Conservation (phyloP, 1,140 invertebrate genomes). For the Meloidogyne hapla region DNA sequence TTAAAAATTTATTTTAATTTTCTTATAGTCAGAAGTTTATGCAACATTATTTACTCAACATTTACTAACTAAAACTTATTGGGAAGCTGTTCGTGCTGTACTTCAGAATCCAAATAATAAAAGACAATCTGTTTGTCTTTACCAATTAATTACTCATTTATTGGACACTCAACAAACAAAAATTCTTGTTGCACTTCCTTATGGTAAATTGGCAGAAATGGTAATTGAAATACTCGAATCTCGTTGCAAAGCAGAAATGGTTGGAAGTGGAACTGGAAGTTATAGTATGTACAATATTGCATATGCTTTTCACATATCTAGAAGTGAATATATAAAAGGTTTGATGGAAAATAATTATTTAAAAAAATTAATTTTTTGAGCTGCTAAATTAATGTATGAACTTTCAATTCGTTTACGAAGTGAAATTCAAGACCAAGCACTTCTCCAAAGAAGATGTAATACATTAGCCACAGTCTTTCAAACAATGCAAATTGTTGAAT, state of each 20-base stretch:
- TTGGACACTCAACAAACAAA: constrained; percentile 34
- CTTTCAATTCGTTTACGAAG: constrained; percentile 28
- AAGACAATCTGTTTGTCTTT: constrained; percentile 33
- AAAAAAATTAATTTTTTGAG: constrained; percentile 11
- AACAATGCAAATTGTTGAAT: constrained; percentile 33
- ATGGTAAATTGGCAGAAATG: constrained; percentile 29
- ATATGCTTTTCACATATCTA: constrained; percentile 48
- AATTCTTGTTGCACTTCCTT: constrained; percentile 37
- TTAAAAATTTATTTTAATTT: background rate
- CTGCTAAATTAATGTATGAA: constrained; percentile 41
- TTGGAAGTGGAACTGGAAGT: constrained; percentile 2
- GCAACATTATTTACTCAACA: constrained; percentile 48
- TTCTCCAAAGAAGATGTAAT: constrained; percentile 40
- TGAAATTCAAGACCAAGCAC: constrained; percentile 39
- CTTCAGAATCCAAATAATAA: constrained; percentile 38
- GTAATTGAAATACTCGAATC: constrained; percentile 44
- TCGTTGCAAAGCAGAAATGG: constrained; percentile 27
- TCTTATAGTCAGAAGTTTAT: constrained; percentile 34
- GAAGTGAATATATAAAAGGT: constrained; percentile 45
- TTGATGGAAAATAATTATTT: background rate
- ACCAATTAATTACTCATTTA: constrained; percentile 36
- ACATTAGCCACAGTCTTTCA: constrained; percentile 35
- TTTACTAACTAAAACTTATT: constrained; percentile 26
- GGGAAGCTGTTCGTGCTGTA: constrained; percentile 39
- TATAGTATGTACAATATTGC: constrained; percentile 42